Evolutionary conservation across 1,140 invertebrate species (phyloP), one percentile per base, ranked within the genome.

Genomic region (Thaumetopoea pityocampa): DNA sequence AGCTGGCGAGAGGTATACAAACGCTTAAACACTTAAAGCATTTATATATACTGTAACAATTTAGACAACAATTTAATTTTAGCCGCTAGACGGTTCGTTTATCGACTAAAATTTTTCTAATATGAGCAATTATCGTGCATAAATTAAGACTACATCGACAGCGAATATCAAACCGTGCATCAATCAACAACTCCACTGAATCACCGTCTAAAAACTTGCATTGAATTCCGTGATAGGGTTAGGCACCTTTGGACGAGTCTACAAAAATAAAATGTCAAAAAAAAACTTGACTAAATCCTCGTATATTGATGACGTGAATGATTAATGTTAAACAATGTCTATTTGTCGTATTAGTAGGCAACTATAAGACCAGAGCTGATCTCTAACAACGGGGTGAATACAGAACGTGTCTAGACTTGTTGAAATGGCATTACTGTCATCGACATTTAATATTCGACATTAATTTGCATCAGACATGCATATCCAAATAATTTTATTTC

Each of bases 261-360:
- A 54, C 55, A 60, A 64, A 62, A 41, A 30, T 56, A 49, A n/a
- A n/a, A 45, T 24, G 9, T 34, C 37, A 27, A n/a, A 41, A 55
- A 50, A 55, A 62, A 53, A 52, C 40, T 35, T 29, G 23, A 26
- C 36, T 40, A 48, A 53, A 44, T 40, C 27, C 23, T 18, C 40
- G n/a, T 44, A 18, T 16, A 35, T 33, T 54, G 62, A 66, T 67
- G 69, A 78, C 67, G 70, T 47, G 61, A 60, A 63, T 68, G 64
- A 74, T 79, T 60, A 69, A 72, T 79, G 69, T 54, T 56, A 35
- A 29, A 60, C 47, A 60, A 73, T 61, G 56, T 61, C 47, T 59
- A 67, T 53, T 51, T 61, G 60, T 61, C 51, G 45, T 56, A 55
- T 64, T 66, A 68, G 57, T 52, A 45, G 49, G 56, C 47, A 61